Evolutionary conservation across 53 echinoderm and acorn worm species (phyloP).

Genomic region (Echinarachnius parma): DNA sequence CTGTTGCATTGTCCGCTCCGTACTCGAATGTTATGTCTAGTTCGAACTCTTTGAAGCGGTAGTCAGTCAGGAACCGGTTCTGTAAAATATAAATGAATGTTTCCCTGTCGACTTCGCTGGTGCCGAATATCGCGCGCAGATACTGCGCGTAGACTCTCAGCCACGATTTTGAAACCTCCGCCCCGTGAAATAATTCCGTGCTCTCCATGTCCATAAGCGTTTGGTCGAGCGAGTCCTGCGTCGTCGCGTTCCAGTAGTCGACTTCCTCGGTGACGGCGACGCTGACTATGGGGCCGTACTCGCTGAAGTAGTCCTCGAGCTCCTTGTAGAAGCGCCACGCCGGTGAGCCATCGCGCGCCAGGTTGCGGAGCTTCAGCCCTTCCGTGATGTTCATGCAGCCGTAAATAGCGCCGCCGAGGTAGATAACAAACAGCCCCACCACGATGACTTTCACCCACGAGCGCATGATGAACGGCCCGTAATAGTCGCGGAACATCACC

Average conservation of each 20-base stretch:
- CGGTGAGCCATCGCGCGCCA: conserved; percentile 83
- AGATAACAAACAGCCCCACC: conserved; percentile 46
- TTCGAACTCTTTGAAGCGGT: conserved; percentile 39
- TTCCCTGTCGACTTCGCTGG: conserved; percentile 32
- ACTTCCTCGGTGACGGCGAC: conserved; percentile 67
- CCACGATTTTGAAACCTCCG: conserved; percentile 75
- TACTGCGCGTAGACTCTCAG: conserved; percentile 50
- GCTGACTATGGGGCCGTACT: conserved; percentile 74
- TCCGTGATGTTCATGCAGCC: conserved; percentile 84
- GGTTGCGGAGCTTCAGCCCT: conserved; percentile 79
- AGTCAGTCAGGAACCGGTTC: conserved; percentile 35
- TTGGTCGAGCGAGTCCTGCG: conserved; percentile 60
- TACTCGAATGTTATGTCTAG: conserved; percentile 52
- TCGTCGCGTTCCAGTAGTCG: conserved; percentile 64
- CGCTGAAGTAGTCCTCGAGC: conserved; percentile 70
- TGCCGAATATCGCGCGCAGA: conserved; percentile 37
- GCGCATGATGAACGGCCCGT: conserved; percentile 87
- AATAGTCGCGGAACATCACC: conserved; percentile 87
- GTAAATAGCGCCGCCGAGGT: conserved; percentile 69
- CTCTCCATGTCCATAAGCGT: conserved; percentile 58
- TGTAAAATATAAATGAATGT: conserved; percentile 41
- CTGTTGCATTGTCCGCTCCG: conserved; percentile 20
- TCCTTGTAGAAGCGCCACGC: conserved; percentile 73
- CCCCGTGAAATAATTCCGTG: conserved; percentile 46
- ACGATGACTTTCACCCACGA: conserved; percentile 54